Evolutionary conservation across 2,797 vertebrate genomes (phyloP).

Genomic region (Labeo calbasu): DNA sequence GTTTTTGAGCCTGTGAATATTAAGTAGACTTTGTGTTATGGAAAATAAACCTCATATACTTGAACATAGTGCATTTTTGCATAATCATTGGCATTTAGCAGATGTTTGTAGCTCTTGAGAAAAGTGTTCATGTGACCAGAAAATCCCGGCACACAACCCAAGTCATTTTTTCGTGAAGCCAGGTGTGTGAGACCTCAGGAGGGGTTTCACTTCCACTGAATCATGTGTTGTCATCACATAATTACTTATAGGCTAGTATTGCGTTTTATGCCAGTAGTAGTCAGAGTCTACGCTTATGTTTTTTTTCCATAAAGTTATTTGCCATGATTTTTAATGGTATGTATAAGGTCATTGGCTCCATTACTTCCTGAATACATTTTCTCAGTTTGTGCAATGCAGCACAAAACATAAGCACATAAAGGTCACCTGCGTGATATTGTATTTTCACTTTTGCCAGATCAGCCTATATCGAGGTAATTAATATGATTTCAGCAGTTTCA

Average conservation of each 20-base stretch:
- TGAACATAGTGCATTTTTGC: background rate
- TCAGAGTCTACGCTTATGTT: background rate
- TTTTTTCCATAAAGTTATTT: background rate
- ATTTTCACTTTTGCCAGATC: conserved; percentile 9
- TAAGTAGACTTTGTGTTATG: background rate
- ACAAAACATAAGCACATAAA: conserved; percentile 26
- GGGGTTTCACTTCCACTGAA: conserved; percentile 41
- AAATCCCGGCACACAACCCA: background rate
- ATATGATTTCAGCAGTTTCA: conserved; percentile 6
- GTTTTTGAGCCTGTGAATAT: background rate
- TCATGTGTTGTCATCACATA: conserved; percentile 31
- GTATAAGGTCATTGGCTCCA: conserved; percentile 25
- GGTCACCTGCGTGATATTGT: conserved; percentile 16
- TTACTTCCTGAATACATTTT: conserved; percentile 10
- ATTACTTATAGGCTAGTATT: background rate
- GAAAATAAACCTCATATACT: background rate
- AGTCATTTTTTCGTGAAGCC: conserved; percentile 15
- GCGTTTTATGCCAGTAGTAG: background rate
- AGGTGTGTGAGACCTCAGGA: conserved; percentile 30
- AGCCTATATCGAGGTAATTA: background rate
- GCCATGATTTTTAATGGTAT: conserved; percentile 2
- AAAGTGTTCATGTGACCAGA: conserved; percentile 9
- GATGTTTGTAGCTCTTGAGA: conserved; percentile 7
- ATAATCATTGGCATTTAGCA: conserved; percentile 2
- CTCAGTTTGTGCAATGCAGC: background rate